Base-by-base conservation (phyloP, 2,888 invertebrate species). In the Heliconius charithonia region DNA sequence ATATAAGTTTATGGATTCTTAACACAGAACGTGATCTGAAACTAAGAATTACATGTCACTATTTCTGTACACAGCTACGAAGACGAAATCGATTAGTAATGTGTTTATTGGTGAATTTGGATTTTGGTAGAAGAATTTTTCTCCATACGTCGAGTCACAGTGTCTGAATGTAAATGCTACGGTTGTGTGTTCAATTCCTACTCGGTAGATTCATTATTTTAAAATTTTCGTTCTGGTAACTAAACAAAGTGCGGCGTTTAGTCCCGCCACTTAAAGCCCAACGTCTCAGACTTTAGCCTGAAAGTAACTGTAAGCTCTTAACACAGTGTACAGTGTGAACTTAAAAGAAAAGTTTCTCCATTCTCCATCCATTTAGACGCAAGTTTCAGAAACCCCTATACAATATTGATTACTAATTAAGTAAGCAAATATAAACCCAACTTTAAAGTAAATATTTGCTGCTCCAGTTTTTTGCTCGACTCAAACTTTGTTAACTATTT, bases 1-100 rank as follows among this genome's bases (percentile, higher is more conserved):
- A 81, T 81, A 77, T 75, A 79, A 81, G 65, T 80, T 81, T 80
- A 81, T 81, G 80, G 79, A 67, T 73, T 70, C 79, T 77, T 79
- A 76, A 79, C 77, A 77, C 29, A 73, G 75, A 77, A 81, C 81
- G 81, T 81, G 81, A 80, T 75, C 79, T 75, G 77, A 73, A 81
- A 79, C 79, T 75, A 79, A 78, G 77, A 37, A 72, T 72, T 22
- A n/a, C n/a, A n/a, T 69, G 3, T 19, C 13, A 69, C n/a, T 2
- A 69, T 69, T 13, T 41, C n/a, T 69, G 41, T 69, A 69, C 69
- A 69, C 69, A 25, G 25, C 25, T 45, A 45, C 25, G 16, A 16
- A 41, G 29, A 37, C 0, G 41, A 69, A 45, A 45, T 1, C 12
- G 16, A 37, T 22, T 41, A 41, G 25, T 67, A 67, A n/a, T 67